Percentiles rank a stretch among this genome's conserved stretches.
Evolutionary conservation across 2,113 vertebrate species (phyloP).

Genomic region (Macaca nemestrina): DNA sequence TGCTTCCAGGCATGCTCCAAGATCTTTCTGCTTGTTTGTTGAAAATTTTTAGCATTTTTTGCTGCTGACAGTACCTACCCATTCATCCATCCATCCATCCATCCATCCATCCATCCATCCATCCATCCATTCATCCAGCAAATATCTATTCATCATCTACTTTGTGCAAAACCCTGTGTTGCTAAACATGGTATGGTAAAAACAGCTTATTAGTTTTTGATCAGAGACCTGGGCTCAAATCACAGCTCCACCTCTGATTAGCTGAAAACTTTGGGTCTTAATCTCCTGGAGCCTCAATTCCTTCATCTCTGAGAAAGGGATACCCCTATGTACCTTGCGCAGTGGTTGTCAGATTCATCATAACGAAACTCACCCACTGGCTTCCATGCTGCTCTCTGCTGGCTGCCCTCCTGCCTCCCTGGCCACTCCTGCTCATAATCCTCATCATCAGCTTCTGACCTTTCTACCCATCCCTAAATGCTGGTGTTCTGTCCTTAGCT

Average conservation of each 20-base stretch:
- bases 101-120: not conserved
- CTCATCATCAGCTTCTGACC: not conserved
- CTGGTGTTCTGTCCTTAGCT: not conserved
- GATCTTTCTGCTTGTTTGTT: conserved; percentile 28
- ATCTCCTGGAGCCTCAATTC: not conserved
- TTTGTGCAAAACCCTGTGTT: conserved; percentile 14
- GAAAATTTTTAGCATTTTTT: conserved; percentile 27
- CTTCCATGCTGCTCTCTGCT: not conserved
- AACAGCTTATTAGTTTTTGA: not conserved
- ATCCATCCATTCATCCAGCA: not conserved
- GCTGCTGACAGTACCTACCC: not conserved
- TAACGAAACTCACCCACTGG: not conserved
- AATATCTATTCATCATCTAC: not conserved
- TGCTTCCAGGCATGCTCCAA: conserved; percentile 26
- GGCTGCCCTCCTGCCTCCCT: not conserved
- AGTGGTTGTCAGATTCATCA: not conserved
- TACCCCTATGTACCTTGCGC: not conserved
- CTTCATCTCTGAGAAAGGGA: not conserved
- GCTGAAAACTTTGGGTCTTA: not conserved
- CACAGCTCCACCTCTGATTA: not conserved
- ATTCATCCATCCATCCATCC: not conserved
- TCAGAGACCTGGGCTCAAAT: not conserved
- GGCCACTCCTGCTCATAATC: not conserved
- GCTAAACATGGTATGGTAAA: not conserved
- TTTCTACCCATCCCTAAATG: not conserved